A percentile compares a stretch with the other conserved stretches of the same genome.
Evolutionary conservation across 2,888 invertebrate species (phyloP).

Genomic region (Eupithecia vulgata): DNA sequence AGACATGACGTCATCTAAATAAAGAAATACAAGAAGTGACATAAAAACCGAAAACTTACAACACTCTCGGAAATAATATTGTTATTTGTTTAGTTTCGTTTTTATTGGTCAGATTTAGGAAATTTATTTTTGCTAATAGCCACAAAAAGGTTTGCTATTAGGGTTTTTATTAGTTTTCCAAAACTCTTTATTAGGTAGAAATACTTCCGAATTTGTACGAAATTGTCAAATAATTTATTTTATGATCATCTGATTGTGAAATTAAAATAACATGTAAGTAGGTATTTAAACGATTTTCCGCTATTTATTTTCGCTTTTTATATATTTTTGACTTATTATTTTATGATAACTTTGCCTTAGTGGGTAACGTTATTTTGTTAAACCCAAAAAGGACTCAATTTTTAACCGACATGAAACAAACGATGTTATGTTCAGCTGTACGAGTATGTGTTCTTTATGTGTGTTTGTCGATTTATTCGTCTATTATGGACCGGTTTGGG

Average conservation of each 20-base stretch:
- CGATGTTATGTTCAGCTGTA: too few species aligned
- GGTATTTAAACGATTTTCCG: not conserved
- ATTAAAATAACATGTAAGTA: too few species aligned
- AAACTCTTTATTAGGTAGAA: not conserved
- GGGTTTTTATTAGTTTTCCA: not conserved
- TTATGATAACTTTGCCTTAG: too few species aligned
- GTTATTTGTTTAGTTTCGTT: not conserved
- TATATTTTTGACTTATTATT: not conserved
- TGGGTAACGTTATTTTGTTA: too few species aligned
- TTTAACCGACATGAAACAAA: too few species aligned
- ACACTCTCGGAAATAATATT: not conserved
- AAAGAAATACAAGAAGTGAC: not conserved
- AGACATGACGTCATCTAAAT: not conserved
- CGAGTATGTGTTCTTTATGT: too few species aligned
- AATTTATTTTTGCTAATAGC: not conserved
- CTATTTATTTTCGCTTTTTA: too few species aligned
- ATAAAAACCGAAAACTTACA: not conserved
- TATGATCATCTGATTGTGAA: not conserved
- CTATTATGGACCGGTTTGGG: too few species aligned
- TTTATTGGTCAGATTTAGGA: not conserved
- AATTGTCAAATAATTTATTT: not conserved
- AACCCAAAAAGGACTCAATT: too few species aligned
- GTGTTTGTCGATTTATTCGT: too few species aligned
- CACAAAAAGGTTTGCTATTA: not conserved
- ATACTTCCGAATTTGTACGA: not conserved